phyloP scores from a whole-genome alignment of 2,113 vertebrate species.

The Xenopus laevis region DNA sequence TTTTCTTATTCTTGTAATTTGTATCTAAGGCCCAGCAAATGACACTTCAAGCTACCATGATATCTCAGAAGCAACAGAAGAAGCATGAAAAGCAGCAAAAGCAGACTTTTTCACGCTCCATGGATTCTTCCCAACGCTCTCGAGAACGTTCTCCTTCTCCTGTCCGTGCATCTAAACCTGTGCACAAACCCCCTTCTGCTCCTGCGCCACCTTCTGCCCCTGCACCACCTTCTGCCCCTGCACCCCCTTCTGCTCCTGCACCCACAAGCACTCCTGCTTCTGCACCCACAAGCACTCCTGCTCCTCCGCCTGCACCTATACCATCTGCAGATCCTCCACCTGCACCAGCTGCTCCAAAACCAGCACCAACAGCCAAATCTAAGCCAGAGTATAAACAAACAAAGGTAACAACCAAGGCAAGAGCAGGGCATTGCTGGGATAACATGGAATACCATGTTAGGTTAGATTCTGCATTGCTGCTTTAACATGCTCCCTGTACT shows the following conservation, averaged over 20 bases:
- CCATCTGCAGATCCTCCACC: background rate
- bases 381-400: background rate
- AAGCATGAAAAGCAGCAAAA: conserved; percentile 52
- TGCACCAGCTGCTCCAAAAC: background rate
- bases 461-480: too few species aligned
- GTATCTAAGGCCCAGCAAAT: conserved; percentile 87
- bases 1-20: background rate
- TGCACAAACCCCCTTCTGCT: conserved; percentile 14
- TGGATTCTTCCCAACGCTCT: background rate
- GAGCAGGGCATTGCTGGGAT: too few species aligned
- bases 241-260: background rate
- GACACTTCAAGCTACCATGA: conserved; percentile 85
- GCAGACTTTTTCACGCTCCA: background rate
- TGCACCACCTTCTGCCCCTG: too few species aligned
- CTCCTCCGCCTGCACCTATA: conserved; percentile 38
- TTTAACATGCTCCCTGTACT: too few species aligned
- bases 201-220: conserved; percentile 43
- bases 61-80: conserved; percentile 80
- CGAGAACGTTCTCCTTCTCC: conserved; percentile 1
- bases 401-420: conserved; percentile 18
- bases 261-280: conserved; percentile 12
- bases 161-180: conserved; percentile 30
- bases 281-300: conserved; percentile 14
- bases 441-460: too few species aligned
- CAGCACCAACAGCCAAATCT: conserved; percentile 4